phyloP scores from a whole-genome alignment of 2,888 invertebrate species.

The Drosophila pseudotakahashii region DNA sequence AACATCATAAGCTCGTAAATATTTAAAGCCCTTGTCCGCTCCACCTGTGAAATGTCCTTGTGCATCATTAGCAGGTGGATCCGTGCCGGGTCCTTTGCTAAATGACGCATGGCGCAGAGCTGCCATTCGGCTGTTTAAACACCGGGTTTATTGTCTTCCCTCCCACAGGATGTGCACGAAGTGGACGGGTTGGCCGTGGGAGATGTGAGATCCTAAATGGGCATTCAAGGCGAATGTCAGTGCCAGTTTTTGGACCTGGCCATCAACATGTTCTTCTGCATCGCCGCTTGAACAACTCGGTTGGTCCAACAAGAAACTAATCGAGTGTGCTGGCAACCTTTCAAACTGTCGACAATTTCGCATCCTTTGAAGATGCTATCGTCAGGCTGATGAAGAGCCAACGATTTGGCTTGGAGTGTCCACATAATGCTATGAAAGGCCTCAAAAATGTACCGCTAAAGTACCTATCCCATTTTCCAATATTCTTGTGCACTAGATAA shows the following conservation, averaged over 20 bases:
- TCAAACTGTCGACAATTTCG: constrained; percentile 36
- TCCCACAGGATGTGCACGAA: constrained; percentile 4
- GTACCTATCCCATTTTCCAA: background rate
- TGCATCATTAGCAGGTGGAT: constrained; percentile 40
- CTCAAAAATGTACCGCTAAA: background rate
- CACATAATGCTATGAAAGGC: constrained; percentile 17
- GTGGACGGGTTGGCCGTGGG: constrained; percentile 5
- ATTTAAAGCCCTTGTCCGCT: constrained; percentile 33
- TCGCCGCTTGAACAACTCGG: constrained; percentile 16
- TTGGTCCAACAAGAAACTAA: constrained; percentile 48
- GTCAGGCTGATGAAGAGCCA: constrained; percentile 7
- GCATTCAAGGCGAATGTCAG: constrained; percentile 27
- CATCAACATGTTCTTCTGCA: constrained; percentile 19
- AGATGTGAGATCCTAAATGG: background rate
- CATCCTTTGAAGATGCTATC: constrained; percentile 23
- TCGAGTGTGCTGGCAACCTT: constrained; percentile 46
- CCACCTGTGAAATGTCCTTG: constrained; percentile 13
- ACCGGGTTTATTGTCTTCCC: constrained; percentile 51
- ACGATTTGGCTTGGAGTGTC: constrained; percentile 18
- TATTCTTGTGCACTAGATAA: constrained; percentile 5
- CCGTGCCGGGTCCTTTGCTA: constrained; percentile 51
- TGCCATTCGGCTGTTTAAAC: constrained; percentile 61
- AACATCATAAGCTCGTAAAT: constrained; percentile 56
- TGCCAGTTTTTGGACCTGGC: constrained; percentile 14
- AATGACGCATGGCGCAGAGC: constrained; percentile 65